A percentile compares a stretch with the other conserved stretches of the same genome.
Evolutionary conservation across 2,888 invertebrate species (phyloP).

Genomic region (Orchestes rusci): DNA sequence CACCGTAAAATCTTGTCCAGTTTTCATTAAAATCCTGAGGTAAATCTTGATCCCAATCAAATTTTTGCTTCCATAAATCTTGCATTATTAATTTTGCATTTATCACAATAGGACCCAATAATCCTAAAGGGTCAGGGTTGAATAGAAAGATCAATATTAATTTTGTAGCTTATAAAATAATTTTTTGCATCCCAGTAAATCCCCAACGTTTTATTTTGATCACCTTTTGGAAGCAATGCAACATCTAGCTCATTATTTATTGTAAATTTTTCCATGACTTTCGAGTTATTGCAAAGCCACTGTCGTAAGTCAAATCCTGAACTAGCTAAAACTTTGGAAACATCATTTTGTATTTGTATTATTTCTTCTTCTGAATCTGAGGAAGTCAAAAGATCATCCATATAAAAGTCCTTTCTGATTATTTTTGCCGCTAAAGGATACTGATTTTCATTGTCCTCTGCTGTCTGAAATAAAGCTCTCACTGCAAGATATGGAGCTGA

Average conservation of each 20-base stretch:
- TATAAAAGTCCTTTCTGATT: slow-evolving; percentile 2
- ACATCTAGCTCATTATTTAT: too few relatives aligned
- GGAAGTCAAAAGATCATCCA: slow-evolving; percentile 2
- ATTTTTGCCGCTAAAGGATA: not conserved
- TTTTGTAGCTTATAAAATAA: too few relatives aligned
- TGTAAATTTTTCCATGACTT: too few relatives aligned
- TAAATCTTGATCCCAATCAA: slow-evolving; percentile 3
- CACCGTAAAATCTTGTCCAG: not conserved
- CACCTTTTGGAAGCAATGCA: not conserved
- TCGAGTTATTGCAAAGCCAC: too few relatives aligned
- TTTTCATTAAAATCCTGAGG: not conserved
- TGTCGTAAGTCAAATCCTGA: slow-evolving; percentile 1
- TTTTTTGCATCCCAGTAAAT: too few relatives aligned
- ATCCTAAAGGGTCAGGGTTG: not conserved
- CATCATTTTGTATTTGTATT: not conserved
- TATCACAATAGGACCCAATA: too few relatives aligned
- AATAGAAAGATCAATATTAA: too few relatives aligned
- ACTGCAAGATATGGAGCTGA: slow-evolving; percentile 1
- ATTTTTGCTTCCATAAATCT: slow-evolving; percentile 2
- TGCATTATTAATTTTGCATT: not conserved
- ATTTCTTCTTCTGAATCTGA: not conserved
- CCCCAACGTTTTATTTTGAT: too few relatives aligned
- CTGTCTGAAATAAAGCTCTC: too few relatives aligned
- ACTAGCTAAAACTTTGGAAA: not conserved
- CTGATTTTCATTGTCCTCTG: too few relatives aligned